phyloP scores from a whole-genome alignment of 1,140 invertebrate genomes.

The Babylonia areolata region DNA sequence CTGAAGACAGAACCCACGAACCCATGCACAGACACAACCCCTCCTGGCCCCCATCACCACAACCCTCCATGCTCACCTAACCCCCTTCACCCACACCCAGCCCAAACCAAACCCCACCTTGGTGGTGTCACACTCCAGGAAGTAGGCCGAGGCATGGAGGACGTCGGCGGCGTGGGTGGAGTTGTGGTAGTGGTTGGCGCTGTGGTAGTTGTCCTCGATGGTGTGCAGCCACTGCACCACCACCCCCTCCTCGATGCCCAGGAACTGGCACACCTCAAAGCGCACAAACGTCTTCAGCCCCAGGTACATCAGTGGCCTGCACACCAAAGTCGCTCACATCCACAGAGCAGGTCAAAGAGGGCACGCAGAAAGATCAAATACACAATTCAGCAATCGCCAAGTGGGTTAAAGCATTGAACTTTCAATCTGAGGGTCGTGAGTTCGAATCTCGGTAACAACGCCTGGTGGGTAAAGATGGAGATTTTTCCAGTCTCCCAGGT shows the following conservation, averaged over 20 bases:
- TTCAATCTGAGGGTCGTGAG: too few species aligned
- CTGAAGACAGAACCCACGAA: neutral
- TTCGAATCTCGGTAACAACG: too few species aligned
- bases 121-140: constrained; percentile 87
- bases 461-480: too few species aligned
- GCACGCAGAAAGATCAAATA: too few species aligned
- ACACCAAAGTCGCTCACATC: neutral
- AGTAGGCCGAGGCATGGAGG: constrained; percentile 78
- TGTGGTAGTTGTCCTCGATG: constrained; percentile 72
- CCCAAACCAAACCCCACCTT: constrained; percentile 75
- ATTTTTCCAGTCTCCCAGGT: too few species aligned
- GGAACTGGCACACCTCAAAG: constrained; percentile 86
- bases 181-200: constrained; percentile 75
- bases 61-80: neutral
- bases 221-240: constrained; percentile 89
- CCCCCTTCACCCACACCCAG: neutral
- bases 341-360: too few species aligned
- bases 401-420: too few species aligned
- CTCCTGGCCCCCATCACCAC: neutral
- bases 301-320: constrained; percentile 88
- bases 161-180: constrained; percentile 76
- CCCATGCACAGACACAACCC: neutral
- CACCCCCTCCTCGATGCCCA: constrained; percentile 89
- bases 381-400: too few species aligned
- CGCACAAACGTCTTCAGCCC: constrained; percentile 90